These are phyloP conservation scores for Acleris literana DNA, from an alignment of 2,888 invertebrate species.

Conservation along the genomic window DNA sequence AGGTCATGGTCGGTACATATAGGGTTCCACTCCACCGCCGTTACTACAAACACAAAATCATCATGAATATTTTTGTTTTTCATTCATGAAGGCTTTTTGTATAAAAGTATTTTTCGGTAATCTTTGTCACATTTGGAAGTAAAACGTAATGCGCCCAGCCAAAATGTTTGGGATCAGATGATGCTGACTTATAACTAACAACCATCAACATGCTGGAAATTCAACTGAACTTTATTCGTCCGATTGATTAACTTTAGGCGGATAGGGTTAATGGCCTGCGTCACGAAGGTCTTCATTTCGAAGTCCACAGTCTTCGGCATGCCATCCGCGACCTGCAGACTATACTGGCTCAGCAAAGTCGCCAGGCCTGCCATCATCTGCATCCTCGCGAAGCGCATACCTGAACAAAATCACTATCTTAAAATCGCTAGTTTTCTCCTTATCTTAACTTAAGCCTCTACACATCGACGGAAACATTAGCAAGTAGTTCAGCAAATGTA, in stretches of 20 bases:
- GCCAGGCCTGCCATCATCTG: conserved; percentile 56
- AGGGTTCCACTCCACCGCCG: too few species aligned
- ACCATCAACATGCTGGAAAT: background rate
- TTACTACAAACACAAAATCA: too few species aligned
- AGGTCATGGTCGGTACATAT: too few species aligned
- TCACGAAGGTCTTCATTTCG: conserved; percentile 42
- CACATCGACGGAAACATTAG: too few species aligned
- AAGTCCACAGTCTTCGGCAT: conserved; percentile 45
- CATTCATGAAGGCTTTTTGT: too few species aligned
- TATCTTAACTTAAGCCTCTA: too few species aligned
- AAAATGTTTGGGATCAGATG: background rate
- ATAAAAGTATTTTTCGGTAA: too few species aligned
- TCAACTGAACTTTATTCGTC: background rate
- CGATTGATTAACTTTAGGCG: conserved; percentile 38
- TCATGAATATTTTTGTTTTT: too few species aligned
- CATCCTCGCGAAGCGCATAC: conserved; percentile 62
- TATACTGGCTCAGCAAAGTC: conserved; percentile 56
- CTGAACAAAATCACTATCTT: conserved; percentile 41
- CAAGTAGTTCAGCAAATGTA: too few species aligned
- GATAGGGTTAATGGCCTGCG: conserved; percentile 38
- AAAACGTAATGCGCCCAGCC: too few species aligned
- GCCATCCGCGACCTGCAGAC: conserved; percentile 49
- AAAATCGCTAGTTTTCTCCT: background rate
- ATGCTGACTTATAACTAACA: background rate
- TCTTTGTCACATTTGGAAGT: too few species aligned